phyloP scores from a whole-genome alignment of 2,113 vertebrate genomes.

The Willisornis vidua region DNA sequence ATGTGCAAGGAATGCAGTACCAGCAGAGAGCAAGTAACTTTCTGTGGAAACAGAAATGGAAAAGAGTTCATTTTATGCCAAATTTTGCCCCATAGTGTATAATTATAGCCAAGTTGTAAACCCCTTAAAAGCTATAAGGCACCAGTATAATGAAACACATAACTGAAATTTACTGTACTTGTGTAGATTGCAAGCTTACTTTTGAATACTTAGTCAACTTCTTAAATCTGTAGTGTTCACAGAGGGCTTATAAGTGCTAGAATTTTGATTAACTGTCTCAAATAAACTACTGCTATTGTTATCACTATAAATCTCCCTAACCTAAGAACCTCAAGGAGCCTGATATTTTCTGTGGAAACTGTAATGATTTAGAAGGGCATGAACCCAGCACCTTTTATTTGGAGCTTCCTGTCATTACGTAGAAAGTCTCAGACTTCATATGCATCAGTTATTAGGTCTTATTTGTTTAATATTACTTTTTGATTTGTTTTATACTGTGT shows the following conservation, averaged over 20 bases:
- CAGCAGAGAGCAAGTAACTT: conserved; percentile 43
- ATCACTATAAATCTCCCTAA: conserved; percentile 36
- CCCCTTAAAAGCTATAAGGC: conserved; percentile 67
- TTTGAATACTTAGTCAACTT: conserved; percentile 35
- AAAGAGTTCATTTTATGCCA: conserved; percentile 57
- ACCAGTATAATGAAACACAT: conserved; percentile 71
- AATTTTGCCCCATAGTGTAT: conserved; percentile 52
- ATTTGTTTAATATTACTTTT: conserved; percentile 35
- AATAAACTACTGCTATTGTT: conserved; percentile 62
- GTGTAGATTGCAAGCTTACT: conserved; percentile 29
- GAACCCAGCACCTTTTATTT: conserved; percentile 18
- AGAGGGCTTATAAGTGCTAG: conserved; percentile 60
- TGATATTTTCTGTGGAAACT: conserved; percentile 32
- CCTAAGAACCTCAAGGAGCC: background rate
- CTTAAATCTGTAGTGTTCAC: conserved; percentile 56
- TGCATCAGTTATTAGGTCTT: background rate
- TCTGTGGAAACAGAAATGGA: conserved; percentile 45
- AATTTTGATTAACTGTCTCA: conserved; percentile 67
- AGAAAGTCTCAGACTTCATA: background rate
- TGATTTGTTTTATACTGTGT: background rate
- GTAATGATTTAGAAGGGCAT: background rate
- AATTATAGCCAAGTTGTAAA: conserved; percentile 68
- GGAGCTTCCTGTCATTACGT: conserved; percentile 17
- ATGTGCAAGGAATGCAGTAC: background rate
- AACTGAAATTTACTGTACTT: conserved; percentile 58